Conservation (phyloP, 2,113 vertebrate species). For the Hyla sarda region DNA sequence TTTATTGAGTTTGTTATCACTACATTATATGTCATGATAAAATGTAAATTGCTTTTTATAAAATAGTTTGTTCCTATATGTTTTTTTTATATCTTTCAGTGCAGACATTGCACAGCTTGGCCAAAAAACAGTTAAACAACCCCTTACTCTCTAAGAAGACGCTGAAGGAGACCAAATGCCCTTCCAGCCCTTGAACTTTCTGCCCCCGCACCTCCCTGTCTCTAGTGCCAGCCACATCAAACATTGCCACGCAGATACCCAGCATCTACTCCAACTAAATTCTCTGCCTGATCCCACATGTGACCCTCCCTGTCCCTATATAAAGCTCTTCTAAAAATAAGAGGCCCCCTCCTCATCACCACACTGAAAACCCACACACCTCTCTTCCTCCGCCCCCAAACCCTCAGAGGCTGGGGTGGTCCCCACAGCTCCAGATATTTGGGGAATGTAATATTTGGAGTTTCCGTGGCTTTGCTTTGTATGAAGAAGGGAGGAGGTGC, state of each 20-base stretch:
- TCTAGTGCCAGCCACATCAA: slow-evolving; percentile 59
- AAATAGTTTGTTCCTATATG: background rate
- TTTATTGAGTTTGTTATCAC: background rate
- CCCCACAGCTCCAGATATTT: slow-evolving; percentile 59
- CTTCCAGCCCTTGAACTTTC: slow-evolving; percentile 57
- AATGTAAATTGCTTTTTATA: too few relatives aligned
- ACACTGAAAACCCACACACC: slow-evolving; percentile 60
- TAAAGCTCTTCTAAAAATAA: slow-evolving; percentile 61
- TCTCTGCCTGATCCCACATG: slow-evolving; percentile 53
- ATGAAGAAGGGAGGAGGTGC: slow-evolving; percentile 53
- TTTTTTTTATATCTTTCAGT: background rate
- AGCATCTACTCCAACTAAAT: slow-evolving; percentile 38
- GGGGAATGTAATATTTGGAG: slow-evolving; percentile 58
- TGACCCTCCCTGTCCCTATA: slow-evolving; percentile 59
- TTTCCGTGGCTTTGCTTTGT: slow-evolving; percentile 55
- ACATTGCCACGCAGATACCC: slow-evolving; percentile 58
- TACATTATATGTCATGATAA: background rate
- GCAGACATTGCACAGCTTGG: background rate
- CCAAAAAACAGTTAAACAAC: slow-evolving; percentile 26
- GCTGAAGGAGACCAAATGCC: slow-evolving; percentile 50
- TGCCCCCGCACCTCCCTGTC: slow-evolving; percentile 59
- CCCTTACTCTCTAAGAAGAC: slow-evolving; percentile 19
- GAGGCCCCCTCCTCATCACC: slow-evolving; percentile 58
- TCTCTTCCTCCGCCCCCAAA: slow-evolving; percentile 67
- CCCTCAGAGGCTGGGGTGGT: slow-evolving; percentile 66